Conservation (phyloP, 2,113 vertebrate genomes). For the Pterocles orientalis region DNA sequence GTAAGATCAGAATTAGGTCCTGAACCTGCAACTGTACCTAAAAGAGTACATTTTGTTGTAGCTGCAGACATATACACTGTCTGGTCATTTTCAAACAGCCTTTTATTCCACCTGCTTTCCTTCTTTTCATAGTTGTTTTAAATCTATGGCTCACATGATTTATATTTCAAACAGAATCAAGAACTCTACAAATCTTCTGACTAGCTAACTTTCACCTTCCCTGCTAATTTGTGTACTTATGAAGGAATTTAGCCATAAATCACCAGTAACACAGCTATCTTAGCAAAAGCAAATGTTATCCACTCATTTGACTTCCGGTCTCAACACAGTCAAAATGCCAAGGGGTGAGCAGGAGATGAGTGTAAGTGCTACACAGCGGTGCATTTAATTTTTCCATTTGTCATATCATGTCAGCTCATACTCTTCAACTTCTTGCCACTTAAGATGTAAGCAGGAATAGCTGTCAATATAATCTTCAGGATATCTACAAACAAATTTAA, state of each 20-base stretch:
- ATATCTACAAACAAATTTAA: slow-evolving; percentile 65
- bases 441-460: slow-evolving; percentile 66
- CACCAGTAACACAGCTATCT: slow-evolving; percentile 36
- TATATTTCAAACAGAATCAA: slow-evolving; percentile 36
- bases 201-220: slow-evolving; percentile 41
- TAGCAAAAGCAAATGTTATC: slow-evolving; percentile 49
- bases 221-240: slow-evolving; percentile 52
- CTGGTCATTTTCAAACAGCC: slow-evolving; percentile 22
- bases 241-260: slow-evolving; percentile 61
- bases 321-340: slow-evolving; percentile 24
- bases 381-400: slow-evolving; percentile 67
- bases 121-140: slow-evolving; percentile 28
- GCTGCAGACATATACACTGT: not conserved
- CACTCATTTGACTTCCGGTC: slow-evolving; percentile 18
- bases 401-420: slow-evolving; percentile 66
- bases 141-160: slow-evolving; percentile 41
- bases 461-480: slow-evolving; percentile 76
- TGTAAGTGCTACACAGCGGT: not conserved
- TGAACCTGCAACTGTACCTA: not conserved
- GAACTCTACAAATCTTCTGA: slow-evolving; percentile 52
- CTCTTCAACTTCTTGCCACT: slow-evolving; percentile 63
- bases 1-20: not conserved
- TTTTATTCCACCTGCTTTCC: slow-evolving; percentile 39
- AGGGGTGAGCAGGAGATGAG: not conserved
- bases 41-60: not conserved